Evolutionary conservation across 2,888 invertebrate genomes (phyloP).

Genomic region (Hypselothyrea guttata): DNA sequence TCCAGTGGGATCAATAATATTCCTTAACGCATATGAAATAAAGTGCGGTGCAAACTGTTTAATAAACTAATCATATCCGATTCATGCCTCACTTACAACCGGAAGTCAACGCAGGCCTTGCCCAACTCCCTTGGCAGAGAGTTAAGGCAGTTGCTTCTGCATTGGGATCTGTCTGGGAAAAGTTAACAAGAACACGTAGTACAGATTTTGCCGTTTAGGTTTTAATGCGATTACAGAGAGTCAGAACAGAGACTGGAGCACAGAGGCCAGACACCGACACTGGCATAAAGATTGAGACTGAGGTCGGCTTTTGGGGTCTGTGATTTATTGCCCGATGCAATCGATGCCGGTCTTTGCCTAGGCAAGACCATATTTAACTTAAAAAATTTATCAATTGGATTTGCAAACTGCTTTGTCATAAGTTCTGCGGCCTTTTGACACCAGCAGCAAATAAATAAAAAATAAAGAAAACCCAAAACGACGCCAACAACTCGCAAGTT

Average conservation of each 20-base stretch:
- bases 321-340: slow-evolving; percentile 63
- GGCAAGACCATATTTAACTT: slow-evolving; percentile 60
- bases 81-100: slow-evolving; percentile 16
- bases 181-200: slow-evolving; percentile 75
- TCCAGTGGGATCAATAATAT: no score
- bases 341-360: slow-evolving; percentile 44
- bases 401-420: slow-evolving; percentile 74
- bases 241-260: slow-evolving; percentile 20
- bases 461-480: slow-evolving; percentile 7
- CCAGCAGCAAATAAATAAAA: no score
- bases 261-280: slow-evolving; percentile 3
- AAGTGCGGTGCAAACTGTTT: not conserved
- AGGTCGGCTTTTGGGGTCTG: slow-evolving; percentile 12
- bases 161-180: slow-evolving; percentile 33
- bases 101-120: slow-evolving; percentile 11
- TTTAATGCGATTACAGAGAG: slow-evolving; percentile 74
- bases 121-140: slow-evolving; percentile 9
- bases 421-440: slow-evolving; percentile 58
- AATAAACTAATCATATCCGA: slow-evolving; percentile 24
- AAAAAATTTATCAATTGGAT: slow-evolving; percentile 74
- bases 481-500: slow-evolving; percentile 40
- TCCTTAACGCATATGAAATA: not conserved
- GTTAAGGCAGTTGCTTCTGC: slow-evolving; percentile 22
- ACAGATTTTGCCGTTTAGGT: slow-evolving; percentile 69
- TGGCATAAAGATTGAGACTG: not conserved